Evolutionary conservation across 2,888 invertebrate genomes (phyloP).

Genomic region (Colletes collaris): DNA sequence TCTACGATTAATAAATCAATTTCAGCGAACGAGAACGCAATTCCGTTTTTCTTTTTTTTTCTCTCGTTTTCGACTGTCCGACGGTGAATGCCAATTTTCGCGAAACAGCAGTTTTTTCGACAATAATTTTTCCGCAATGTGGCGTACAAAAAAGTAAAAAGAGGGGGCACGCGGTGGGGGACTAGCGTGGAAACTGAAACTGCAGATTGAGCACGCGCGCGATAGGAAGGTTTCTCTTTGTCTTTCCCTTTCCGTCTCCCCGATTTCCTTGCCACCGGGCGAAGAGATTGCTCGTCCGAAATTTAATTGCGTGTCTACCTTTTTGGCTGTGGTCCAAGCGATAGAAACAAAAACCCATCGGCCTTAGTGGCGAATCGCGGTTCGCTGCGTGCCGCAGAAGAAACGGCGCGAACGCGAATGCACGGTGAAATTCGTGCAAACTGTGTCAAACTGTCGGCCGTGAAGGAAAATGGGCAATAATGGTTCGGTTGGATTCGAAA

Average conservation of each 20-base stretch:
- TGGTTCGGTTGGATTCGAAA: not conserved
- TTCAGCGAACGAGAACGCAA: not conserved
- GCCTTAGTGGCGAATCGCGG: not conserved
- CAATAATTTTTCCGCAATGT: not conserved
- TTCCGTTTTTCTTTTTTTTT: not conserved
- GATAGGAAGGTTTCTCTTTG: not conserved
- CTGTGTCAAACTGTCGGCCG: not conserved
- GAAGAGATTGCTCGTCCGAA: constrained; percentile 23
- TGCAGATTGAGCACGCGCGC: not conserved
- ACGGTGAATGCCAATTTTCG: not conserved
- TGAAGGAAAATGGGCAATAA: not conserved
- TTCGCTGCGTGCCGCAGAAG: not conserved
- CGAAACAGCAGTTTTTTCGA: not conserved
- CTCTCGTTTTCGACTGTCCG: not conserved
- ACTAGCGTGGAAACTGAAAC: not conserved
- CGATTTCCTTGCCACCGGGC: constrained; percentile 12
- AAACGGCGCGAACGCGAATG: not conserved
- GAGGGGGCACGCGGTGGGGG: too few species aligned
- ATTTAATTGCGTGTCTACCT: constrained; percentile 43
- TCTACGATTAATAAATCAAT: not conserved
- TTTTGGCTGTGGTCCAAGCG: constrained; percentile 33
- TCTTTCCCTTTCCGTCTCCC: not conserved
- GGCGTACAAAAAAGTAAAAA: not conserved
- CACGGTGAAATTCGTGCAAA: constrained; percentile 12
- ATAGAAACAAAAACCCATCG: constrained; percentile 17